phyloP scores from a whole-genome alignment of 1,140 invertebrate genomes.

The Helicorthomorpha holstii region DNA sequence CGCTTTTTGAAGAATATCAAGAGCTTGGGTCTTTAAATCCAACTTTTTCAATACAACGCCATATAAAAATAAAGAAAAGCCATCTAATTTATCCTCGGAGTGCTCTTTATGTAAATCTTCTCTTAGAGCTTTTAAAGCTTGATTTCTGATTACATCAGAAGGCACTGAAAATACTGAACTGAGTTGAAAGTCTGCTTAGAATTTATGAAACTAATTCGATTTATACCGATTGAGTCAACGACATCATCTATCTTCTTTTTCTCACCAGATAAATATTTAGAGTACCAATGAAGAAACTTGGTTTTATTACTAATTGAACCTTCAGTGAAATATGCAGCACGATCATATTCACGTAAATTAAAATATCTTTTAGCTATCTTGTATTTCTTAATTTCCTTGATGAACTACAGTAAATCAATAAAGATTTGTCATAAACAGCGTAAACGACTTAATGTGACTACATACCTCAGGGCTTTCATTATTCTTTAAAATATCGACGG shows the following conservation, averaged over 20 bases:
- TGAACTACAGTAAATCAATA: slow-evolving; percentile 20
- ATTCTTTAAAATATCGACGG: too few species aligned
- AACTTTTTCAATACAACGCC: slow-evolving; percentile 79
- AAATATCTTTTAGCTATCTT: slow-evolving; percentile 74
- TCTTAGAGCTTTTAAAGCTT: slow-evolving; percentile 21
- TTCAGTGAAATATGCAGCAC: slow-evolving; percentile 66
- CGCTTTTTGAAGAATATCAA: slow-evolving; percentile 58
- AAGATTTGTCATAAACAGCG: too few species aligned
- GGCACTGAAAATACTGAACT: slow-evolving; percentile 15
- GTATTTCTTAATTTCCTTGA: slow-evolving; percentile 46
- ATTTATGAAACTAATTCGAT: not conserved
- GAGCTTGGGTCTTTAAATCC: slow-evolving; percentile 51
- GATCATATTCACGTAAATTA: slow-evolving; percentile 78
- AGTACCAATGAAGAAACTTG: slow-evolving; percentile 66
- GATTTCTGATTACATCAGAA: slow-evolving; percentile 20
- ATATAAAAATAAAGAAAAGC: slow-evolving; percentile 75
- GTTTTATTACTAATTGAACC: slow-evolving; percentile 44
- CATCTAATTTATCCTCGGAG: slow-evolving; percentile 43
- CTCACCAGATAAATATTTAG: slow-evolving; percentile 69
- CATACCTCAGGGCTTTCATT: too few species aligned
- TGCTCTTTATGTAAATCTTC: slow-evolving; percentile 24
- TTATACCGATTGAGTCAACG: slow-evolving; percentile 46
- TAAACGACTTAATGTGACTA: too few species aligned
- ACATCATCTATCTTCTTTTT: slow-evolving; percentile 73
- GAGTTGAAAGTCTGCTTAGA: not conserved